Evolutionary conservation across 2,797 vertebrate species (phyloP).

Genomic region (Acanthopagrus latus): DNA sequence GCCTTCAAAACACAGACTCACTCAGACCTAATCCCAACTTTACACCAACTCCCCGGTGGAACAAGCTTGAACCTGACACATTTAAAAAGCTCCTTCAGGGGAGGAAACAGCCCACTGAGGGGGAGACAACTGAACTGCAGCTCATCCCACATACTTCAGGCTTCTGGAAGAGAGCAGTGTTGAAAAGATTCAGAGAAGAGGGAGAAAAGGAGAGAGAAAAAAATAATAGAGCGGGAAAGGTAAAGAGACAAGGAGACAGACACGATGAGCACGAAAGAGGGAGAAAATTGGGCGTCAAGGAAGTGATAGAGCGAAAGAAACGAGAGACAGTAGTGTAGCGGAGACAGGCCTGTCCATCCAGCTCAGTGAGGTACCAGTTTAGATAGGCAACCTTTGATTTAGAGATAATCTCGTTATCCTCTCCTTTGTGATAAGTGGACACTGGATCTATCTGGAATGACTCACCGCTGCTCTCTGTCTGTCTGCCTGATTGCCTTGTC

Average conservation of each 20-base stretch:
- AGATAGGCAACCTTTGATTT: slow-evolving; percentile 71
- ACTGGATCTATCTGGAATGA: slow-evolving; percentile 79
- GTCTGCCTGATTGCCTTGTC: slow-evolving; percentile 68
- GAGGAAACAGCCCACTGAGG: neutral
- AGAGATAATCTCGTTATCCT: slow-evolving; percentile 83
- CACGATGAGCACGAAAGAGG: neutral
- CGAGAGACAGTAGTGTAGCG: slow-evolving; percentile 8
- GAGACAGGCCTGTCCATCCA: slow-evolving; percentile 45
- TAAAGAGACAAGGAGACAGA: neutral
- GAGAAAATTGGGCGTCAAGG: neutral
- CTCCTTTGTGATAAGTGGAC: slow-evolving; percentile 83
- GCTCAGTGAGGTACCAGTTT: slow-evolving; percentile 66
- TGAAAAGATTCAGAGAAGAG: slow-evolving; percentile 19
- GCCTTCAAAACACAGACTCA: neutral
- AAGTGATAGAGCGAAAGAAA: neutral
- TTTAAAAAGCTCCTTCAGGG: neutral
- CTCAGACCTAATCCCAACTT: neutral
- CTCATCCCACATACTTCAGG: neutral
- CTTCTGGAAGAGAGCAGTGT: neutral
- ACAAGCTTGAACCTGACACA: neutral
- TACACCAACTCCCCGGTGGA: neutral
- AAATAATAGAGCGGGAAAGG: slow-evolving; percentile 8
- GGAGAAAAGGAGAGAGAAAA: neutral
- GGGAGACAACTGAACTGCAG: neutral
- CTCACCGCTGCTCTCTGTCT: slow-evolving; percentile 59